phyloP scores from a whole-genome alignment of 2,797 vertebrate species.

The Lepus oiostolus region DNA sequence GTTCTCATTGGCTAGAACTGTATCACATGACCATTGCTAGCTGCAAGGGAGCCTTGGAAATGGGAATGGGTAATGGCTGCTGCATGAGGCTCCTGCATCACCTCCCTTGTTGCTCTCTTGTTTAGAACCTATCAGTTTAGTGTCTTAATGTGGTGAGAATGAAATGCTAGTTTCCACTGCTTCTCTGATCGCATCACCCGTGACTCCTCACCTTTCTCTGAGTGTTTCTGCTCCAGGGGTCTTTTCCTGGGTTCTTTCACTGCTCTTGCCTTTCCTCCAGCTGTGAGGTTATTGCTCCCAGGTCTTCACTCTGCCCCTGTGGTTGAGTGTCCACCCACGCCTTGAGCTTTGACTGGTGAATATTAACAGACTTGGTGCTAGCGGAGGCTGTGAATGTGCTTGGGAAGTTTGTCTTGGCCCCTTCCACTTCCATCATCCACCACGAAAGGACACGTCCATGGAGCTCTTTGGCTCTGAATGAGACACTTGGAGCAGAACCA shows the following conservation, averaged over 20 bases:
- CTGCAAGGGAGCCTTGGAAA: slow-evolving; percentile 5
- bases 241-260: not conserved
- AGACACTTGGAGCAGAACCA: not conserved
- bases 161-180: not conserved
- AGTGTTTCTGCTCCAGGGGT: not conserved
- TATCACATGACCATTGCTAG: not conserved
- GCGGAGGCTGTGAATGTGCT: not conserved
- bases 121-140: not conserved
- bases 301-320: not conserved
- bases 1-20: not conserved
- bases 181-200: not conserved
- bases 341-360: not conserved
- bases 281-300: not conserved
- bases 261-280: not conserved
- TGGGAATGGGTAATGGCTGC: not conserved
- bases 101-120: not conserved
- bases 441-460: not conserved
- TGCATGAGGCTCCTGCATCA: not conserved
- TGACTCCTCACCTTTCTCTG: not conserved
- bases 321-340: not conserved
- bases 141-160: not conserved
- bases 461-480: not conserved
- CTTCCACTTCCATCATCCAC: not conserved
- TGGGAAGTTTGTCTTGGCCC: slow-evolving; percentile 23
- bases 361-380: not conserved